Conservation (phyloP, 1,140 invertebrate species). For the Lordiphosa collinella region DNA sequence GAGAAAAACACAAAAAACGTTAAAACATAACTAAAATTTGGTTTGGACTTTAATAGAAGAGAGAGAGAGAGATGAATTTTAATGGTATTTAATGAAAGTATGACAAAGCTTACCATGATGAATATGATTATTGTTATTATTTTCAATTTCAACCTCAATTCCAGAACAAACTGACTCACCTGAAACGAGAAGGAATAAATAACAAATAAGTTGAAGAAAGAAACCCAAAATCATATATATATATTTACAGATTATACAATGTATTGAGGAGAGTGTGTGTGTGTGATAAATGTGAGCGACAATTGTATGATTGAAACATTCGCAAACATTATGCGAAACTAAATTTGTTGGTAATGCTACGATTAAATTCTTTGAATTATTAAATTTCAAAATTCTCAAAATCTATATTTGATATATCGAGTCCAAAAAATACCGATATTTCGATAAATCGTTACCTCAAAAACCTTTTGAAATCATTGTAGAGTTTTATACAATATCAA, state of each 20-base stretch:
- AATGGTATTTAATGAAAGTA: slow-evolving; percentile 79
- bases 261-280: neutral
- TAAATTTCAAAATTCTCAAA: too few species aligned
- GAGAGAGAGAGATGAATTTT: slow-evolving; percentile 59
- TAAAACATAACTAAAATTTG: neutral
- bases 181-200: slow-evolving; percentile 57
- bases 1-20: slow-evolving; percentile 11
- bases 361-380: too few species aligned
- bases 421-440: too few species aligned
- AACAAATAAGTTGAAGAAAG: slow-evolving; percentile 15
- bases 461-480: too few species aligned
- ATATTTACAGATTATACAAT: slow-evolving; percentile 1
- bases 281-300: too few species aligned
- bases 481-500: too few species aligned
- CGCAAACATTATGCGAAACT: too few species aligned
- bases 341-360: too few species aligned
- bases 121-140: slow-evolving; percentile 80
- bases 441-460: too few species aligned
- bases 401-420: too few species aligned
- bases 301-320: too few species aligned
- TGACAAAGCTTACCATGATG: slow-evolving; percentile 80
- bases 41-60: neutral
- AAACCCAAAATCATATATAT: neutral
- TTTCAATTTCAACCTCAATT: slow-evolving; percentile 80
- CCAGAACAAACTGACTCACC: slow-evolving; percentile 80